phyloP scores from a whole-genome alignment of 2,888 invertebrate species.

The Ichneumon xanthorius region DNA sequence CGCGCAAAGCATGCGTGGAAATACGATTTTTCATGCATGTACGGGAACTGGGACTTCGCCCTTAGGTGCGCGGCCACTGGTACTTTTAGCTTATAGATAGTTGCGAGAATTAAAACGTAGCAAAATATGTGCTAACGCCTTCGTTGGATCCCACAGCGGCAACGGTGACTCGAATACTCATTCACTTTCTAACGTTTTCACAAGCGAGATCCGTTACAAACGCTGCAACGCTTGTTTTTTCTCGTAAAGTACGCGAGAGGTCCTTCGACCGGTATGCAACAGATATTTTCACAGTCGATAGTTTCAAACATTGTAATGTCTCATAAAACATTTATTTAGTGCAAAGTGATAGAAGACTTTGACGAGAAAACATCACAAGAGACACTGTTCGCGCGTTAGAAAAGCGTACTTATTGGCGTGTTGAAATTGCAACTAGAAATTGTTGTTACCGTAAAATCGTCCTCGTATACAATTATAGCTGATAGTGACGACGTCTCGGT shows the following conservation, averaged over 20 bases:
- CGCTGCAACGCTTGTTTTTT: constrained; percentile 7
- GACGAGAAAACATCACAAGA: not conserved
- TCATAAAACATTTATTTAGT: not conserved
- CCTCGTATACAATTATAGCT: not conserved
- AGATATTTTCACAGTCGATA: not conserved
- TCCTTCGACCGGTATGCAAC: constrained; percentile 32
- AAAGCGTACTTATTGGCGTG: not conserved
- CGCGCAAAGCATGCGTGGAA: too few relatives aligned
- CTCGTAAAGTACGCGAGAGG: constrained; percentile 27
- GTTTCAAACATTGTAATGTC: not conserved
- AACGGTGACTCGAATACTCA: constrained; percentile 19
- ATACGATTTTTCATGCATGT: too few relatives aligned
- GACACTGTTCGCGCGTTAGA: not conserved
- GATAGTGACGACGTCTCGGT: not conserved
- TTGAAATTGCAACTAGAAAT: not conserved
- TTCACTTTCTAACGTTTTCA: constrained; percentile 37
- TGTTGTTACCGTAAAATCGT: not conserved
- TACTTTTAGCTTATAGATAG: not conserved
- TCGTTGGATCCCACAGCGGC: constrained; percentile 35
- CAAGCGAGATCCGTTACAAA: constrained; percentile 9
- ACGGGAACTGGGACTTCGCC: too few relatives aligned
- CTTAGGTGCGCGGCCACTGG: too few relatives aligned
- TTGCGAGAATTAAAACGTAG: not conserved
- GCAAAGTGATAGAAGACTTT: not conserved
- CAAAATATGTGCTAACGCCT: not conserved